Evolutionary conservation across 2,888 invertebrate species (phyloP).

Genomic region (Arenicola marina): DNA sequence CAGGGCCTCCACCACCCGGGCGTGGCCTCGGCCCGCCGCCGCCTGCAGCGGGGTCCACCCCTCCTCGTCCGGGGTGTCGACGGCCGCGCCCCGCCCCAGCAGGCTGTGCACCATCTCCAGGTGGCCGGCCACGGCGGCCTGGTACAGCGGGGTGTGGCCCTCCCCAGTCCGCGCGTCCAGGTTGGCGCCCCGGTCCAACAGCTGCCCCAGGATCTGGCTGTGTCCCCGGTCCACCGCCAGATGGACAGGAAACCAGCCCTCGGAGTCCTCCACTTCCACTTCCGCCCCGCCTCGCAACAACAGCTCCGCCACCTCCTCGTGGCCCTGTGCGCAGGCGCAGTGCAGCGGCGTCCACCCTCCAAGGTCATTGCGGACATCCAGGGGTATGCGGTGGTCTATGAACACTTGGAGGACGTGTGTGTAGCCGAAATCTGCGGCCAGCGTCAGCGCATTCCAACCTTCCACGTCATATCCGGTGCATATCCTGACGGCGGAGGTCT

Average conservation of each 20-base stretch:
- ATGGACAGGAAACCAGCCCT: conserved; percentile 30
- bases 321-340: conserved; percentile 32
- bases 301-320: conserved; percentile 14
- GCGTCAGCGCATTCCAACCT: background rate
- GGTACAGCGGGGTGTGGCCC: conserved; percentile 32
- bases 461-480: too few species aligned
- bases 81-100: conserved; percentile 18
- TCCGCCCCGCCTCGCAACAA: conserved; percentile 21
- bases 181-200: conserved; percentile 19
- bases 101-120: conserved; percentile 8
- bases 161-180: conserved; percentile 19
- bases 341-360: conserved; percentile 34
- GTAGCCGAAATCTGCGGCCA: conserved; percentile 2
- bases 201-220: conserved; percentile 14
- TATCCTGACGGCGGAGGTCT: too few species aligned
- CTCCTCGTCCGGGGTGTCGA: conserved; percentile 26
- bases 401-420: conserved; percentile 15
- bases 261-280: conserved; percentile 19
- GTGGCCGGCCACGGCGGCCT: conserved; percentile 32
- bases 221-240: conserved; percentile 18
- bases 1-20: conserved; percentile 12
- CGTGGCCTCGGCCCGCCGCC: conserved; percentile 30
- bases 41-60: conserved; percentile 37
- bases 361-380: conserved; percentile 20
- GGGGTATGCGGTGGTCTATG: conserved; percentile 14